Conservation (phyloP, 2,888 invertebrate species). For the Hoplodrina ambigua region DNA sequence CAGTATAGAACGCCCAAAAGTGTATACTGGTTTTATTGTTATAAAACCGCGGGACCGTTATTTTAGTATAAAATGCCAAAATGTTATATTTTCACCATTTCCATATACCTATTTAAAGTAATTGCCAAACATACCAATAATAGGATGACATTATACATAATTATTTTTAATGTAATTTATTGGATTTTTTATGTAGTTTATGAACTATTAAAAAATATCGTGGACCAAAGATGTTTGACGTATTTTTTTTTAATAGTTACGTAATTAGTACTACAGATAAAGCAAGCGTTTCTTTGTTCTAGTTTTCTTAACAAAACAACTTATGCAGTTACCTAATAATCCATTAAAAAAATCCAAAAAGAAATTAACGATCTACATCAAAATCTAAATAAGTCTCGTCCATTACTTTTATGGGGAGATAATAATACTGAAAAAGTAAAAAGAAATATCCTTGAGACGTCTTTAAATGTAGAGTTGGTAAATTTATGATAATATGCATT, state of each 20-base stretch:
- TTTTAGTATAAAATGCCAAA: slow-evolving; percentile 2
- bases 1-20: background rate
- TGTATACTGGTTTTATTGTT: slow-evolving; percentile 9
- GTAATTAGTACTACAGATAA: background rate
- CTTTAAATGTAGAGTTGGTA: slow-evolving; percentile 72
- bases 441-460: slow-evolving; percentile 68
- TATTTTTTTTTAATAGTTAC: no score
- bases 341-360: slow-evolving; percentile 42
- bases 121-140: background rate
- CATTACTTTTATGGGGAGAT: slow-evolving; percentile 40
- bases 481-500: slow-evolving; percentile 78
- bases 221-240: no score
- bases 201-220: no score
- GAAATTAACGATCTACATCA: slow-evolving; percentile 56
- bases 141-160: background rate
- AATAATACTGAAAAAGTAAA: slow-evolving; percentile 62
- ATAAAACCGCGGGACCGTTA: background rate
- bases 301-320: background rate
- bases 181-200: background rate
- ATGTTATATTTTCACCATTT: slow-evolving; percentile 4
- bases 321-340: slow-evolving; percentile 34
- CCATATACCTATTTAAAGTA: slow-evolving; percentile 1
- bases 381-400: slow-evolving; percentile 54
- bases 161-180: background rate
- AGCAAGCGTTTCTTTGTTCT: background rate